These are phyloP conservation scores for Cervus canadensis DNA, from an alignment of 2,113 vertebrate genomes.

Conservation along the genomic window DNA sequence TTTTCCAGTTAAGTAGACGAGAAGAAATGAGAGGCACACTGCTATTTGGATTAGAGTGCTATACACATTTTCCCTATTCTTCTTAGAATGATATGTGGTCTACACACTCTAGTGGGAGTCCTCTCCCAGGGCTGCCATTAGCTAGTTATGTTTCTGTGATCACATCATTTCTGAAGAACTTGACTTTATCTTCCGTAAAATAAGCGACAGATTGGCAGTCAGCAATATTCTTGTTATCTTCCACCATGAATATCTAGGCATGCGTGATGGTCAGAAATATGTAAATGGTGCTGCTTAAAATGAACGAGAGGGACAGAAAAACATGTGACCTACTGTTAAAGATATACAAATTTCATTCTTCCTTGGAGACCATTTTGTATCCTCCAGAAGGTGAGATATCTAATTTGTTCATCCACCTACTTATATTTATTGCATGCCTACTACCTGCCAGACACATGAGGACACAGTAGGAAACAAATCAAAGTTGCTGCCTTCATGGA, in stretches of 20 bases:
- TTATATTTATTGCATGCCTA: background rate
- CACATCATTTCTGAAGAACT: background rate
- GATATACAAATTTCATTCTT: background rate
- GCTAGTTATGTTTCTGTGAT: background rate
- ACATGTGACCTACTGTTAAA: background rate
- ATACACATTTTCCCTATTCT: slow-evolving; percentile 27
- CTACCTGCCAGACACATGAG: background rate
- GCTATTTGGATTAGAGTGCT: slow-evolving; percentile 43
- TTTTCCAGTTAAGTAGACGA: slow-evolving; percentile 49
- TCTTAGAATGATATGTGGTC: background rate
- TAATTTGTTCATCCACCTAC: background rate
- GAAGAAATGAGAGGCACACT: slow-evolving; percentile 19
- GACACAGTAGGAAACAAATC: background rate
- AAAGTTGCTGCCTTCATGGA: background rate
- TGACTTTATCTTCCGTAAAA: slow-evolving; percentile 24
- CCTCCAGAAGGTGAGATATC: background rate
- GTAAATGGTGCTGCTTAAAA: background rate
- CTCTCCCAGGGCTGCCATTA: background rate
- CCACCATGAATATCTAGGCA: background rate
- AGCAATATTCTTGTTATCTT: background rate
- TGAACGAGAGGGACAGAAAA: background rate
- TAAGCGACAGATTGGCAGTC: background rate
- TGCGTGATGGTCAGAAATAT: background rate
- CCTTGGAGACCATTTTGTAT: background rate
- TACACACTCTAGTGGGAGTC: background rate